Evolutionary conservation across 2,888 invertebrate genomes (phyloP).

Genomic region (Choristoneura rosaceana): DNA sequence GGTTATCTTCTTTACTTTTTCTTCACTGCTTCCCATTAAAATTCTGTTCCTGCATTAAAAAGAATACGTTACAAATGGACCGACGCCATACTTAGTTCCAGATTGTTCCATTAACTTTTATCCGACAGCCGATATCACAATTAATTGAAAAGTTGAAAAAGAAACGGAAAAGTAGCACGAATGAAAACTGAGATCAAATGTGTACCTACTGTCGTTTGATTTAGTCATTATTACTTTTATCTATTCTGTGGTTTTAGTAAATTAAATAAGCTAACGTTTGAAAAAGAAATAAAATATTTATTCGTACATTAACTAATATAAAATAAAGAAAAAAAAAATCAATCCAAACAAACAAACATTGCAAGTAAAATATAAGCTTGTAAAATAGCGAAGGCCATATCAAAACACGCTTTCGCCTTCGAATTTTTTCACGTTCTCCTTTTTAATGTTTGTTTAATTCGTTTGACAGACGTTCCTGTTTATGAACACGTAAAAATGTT

Average conservation of each 20-base stretch:
- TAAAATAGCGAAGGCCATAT: background rate
- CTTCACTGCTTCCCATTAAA: constrained; percentile 43
- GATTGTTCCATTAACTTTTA: constrained; percentile 62
- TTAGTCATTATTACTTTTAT: background rate
- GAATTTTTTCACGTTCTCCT: background rate
- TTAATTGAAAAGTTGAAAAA: constrained; percentile 66
- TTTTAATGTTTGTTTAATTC: background rate
- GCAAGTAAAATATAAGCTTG: too few species aligned
- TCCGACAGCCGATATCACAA: constrained; percentile 61
- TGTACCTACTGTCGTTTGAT: background rate
- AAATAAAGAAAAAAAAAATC: too few species aligned
- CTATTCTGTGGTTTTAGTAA: too few species aligned
- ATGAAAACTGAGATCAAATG: background rate
- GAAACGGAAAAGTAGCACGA: constrained; percentile 48
- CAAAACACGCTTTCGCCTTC: constrained; percentile 2
- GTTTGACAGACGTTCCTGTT: background rate
- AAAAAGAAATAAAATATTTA: background rate
- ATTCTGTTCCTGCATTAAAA: constrained; percentile 52
- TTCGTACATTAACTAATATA: too few species aligned
- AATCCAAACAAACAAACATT: too few species aligned
- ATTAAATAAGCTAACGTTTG: background rate
- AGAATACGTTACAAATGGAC: constrained; percentile 44
- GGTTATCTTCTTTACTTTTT: constrained; percentile 28
- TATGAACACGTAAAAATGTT: background rate
- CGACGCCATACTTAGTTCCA: constrained; percentile 52